Conservation (phyloP, 2,113 vertebrate genomes). For the Phodopus roborovskii region DNA sequence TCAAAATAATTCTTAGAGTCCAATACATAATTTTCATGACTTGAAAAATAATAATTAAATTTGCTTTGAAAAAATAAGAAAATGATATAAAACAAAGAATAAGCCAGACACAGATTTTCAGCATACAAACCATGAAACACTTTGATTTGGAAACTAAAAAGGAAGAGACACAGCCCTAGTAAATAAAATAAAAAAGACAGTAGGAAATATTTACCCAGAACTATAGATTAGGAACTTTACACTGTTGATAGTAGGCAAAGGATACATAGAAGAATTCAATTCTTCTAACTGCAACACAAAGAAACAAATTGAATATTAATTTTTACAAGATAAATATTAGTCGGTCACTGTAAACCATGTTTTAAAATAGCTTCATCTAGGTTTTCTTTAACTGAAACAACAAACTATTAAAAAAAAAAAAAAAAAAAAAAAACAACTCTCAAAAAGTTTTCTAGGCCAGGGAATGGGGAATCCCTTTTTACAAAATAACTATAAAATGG, state of each 20-base stretch:
- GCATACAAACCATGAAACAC: constrained; percentile 35
- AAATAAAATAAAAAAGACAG: background rate
- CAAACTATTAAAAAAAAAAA: constrained; percentile 48
- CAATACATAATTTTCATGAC: background rate
- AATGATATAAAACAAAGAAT: constrained; percentile 56
- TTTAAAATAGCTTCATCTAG: constrained; percentile 52
- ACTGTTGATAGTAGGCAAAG: constrained; percentile 84
- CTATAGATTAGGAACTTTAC: constrained; percentile 24
- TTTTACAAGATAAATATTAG: constrained; percentile 56
- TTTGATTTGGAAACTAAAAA: background rate
- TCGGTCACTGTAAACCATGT: constrained; percentile 7
- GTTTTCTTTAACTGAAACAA: constrained; percentile 46
- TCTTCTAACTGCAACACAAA: constrained; percentile 94
- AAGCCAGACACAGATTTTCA: constrained; percentile 47
- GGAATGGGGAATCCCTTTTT: constrained; percentile 40
- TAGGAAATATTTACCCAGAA: background rate
- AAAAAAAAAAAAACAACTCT: constrained; percentile 41
- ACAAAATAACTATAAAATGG: constrained; percentile 25
- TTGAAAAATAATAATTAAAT: constrained; percentile 4
- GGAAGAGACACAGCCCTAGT: background rate
- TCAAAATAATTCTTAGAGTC: constrained; percentile 48
- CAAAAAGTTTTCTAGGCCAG: background rate
- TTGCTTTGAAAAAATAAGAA: constrained; percentile 22
- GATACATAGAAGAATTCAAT: constrained; percentile 99
- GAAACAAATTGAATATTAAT: constrained; percentile 69